phyloP scores from a whole-genome alignment of 2,113 vertebrate genomes.

The Istiophorus platypterus region DNA sequence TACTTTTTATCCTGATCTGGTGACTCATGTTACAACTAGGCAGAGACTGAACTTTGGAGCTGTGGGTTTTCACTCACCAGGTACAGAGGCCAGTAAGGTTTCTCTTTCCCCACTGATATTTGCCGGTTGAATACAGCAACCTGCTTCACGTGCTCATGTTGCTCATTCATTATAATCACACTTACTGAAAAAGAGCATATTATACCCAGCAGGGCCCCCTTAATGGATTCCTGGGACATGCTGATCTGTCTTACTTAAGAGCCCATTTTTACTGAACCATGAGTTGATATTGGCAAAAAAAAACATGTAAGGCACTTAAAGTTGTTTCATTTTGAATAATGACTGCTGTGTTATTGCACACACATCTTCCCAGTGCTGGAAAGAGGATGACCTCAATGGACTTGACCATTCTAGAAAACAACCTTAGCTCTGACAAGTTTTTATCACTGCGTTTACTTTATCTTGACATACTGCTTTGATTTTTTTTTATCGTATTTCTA shows the following conservation, averaged over 20 bases:
- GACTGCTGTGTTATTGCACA: slow-evolving; percentile 3
- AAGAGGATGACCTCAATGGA: no score
- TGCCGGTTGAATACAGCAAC: slow-evolving; percentile 83
- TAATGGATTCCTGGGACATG: not conserved
- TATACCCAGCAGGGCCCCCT: not conserved
- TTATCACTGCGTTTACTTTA: not conserved
- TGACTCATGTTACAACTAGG: no score
- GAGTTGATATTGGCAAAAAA: slow-evolving; percentile 15
- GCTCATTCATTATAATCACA: slow-evolving; percentile 31
- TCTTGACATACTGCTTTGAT: not conserved
- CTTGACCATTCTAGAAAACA: no score
- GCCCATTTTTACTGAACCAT: slow-evolving; percentile 3
- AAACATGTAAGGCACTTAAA: not conserved
- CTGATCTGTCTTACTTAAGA: not conserved
- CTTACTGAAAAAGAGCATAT: not conserved
- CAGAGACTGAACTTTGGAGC: not conserved
- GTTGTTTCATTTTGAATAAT: not conserved
- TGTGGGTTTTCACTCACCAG: slow-evolving; percentile 78
- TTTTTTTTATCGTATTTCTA: not conserved
- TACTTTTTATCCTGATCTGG: no score
- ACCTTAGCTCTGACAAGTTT: not conserved
- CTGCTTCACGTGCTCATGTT: slow-evolving; percentile 79
- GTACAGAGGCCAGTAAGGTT: slow-evolving; percentile 59
- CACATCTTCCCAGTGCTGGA: not conserved
- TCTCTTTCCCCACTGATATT: slow-evolving; percentile 77